Evolutionary conservation across 2,113 vertebrate genomes (phyloP), one percentile per base, ranked within the genome.

Genomic region (Gadus macrocephalus): DNA sequence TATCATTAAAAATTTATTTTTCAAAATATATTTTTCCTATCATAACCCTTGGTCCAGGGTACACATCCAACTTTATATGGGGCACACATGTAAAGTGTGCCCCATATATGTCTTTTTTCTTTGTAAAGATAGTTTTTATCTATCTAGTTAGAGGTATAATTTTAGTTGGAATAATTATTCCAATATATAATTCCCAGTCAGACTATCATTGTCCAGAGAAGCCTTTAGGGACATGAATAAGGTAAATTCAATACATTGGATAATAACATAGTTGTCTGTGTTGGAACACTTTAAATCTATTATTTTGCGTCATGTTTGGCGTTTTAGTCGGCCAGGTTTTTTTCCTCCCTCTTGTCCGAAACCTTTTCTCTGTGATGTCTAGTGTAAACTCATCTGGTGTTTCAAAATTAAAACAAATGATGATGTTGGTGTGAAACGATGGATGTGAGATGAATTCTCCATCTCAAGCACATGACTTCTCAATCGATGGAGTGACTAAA

Each of bases 1-100:
- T 55, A 67, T 25, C 49, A 55, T 14, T 25, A 16, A 19, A 19
- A 67, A 63, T 74, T 53, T 42, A 19, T 14, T 20, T 69, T 12
- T 70, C n/a, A 78, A 81, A 81, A 78, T 82, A 81, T 16, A 71
- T 20, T 72, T 74, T 67, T 27, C 15, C 3, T 60, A 59, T 4
- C 55, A 59, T 16, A 1, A 70, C n/a, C 64, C 20, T n/a, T 49
- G 49, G 12, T 49, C 16, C 42, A 64, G 27, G 64, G 7, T n/a
- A 65, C 7, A 38, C 19, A 7, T 17, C n/a, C 63, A 42, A 14
- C 25, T 65, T 38, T 65, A 19, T 15, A 16, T 5, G 27, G 8
- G 31, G 9, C 42, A 49, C 42, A 49, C 42, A 49, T 49, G 6
- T 14, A n/a, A n/a, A n/a, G n/a, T n/a, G n/a, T n/a, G n/a, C n/a